phyloP scores from a whole-genome alignment of 2,113 vertebrate species.

The Poecile atricapillus region DNA sequence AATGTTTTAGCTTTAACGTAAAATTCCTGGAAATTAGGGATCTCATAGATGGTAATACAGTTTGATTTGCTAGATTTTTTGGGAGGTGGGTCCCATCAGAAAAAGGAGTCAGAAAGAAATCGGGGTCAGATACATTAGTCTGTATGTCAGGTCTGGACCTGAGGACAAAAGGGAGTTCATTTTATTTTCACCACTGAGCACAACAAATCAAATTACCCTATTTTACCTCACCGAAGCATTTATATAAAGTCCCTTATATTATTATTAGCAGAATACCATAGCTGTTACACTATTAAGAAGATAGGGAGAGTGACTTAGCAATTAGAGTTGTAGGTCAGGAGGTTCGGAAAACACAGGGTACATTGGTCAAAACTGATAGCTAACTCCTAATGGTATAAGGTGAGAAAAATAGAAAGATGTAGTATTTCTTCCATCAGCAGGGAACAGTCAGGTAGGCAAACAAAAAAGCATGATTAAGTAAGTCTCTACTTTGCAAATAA shows the following conservation, averaged over 20 bases:
- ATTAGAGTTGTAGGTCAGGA: neutral
- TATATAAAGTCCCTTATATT: neutral
- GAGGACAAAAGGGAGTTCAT: neutral
- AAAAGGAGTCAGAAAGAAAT: neutral
- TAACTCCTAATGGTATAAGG: neutral
- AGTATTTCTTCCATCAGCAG: neutral
- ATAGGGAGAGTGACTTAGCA: neutral
- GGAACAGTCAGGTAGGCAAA: neutral
- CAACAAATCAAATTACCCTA: neutral
- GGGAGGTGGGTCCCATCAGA: neutral
- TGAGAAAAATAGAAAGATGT: neutral
- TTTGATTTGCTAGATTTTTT: neutral
- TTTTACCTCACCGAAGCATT: neutral
- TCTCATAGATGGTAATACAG: neutral
- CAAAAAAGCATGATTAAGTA: fast-evolving
- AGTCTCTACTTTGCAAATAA: neutral
- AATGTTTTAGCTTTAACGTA: neutral
- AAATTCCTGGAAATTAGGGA: neutral
- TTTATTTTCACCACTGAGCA: neutral
- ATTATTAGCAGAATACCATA: neutral
- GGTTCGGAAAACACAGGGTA: neutral
- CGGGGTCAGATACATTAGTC: neutral
- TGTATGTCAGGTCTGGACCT: fast-evolving
- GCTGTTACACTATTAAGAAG: neutral
- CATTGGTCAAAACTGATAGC: neutral